Evolutionary conservation across 1,140 invertebrate species (phyloP).

Genomic region (Psilanteris sp.): DNA sequence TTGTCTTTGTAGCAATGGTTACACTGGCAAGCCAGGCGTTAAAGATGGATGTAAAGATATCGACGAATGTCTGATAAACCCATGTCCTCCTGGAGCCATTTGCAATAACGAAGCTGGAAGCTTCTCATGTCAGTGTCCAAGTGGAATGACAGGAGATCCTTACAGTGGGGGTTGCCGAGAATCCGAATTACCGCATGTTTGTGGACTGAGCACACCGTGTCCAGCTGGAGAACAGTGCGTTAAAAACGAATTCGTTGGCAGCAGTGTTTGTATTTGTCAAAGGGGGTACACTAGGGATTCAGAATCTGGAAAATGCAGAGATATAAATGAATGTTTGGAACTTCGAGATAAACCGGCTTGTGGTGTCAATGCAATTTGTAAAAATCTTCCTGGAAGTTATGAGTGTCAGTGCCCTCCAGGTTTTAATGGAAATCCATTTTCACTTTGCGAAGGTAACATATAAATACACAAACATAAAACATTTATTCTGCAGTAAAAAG

Average conservation of each 20-base stretch:
- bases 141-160: constrained; percentile 85
- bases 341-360: constrained; percentile 86
- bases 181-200: constrained; percentile 83
- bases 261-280: constrained; percentile 92
- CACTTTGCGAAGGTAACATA: constrained; percentile 85
- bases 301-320: constrained; percentile 87
- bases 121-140: constrained; percentile 93
- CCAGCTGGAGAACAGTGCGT: constrained; percentile 91
- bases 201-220: constrained; percentile 88
- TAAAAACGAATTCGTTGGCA: constrained; percentile 84
- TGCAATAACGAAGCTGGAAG: constrained; percentile 93
- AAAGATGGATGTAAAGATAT: constrained; percentile 91
- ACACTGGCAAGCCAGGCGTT: constrained; percentile 84
- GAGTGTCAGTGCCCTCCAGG: constrained; percentile 93
- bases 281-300: constrained; percentile 89
- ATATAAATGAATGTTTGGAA: constrained; percentile 93
- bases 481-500: no score
- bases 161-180: constrained; percentile 85
- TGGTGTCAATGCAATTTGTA: constrained; percentile 92
- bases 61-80: constrained; percentile 88
- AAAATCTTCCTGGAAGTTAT: constrained; percentile 95
- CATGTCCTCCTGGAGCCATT: constrained; percentile 89
- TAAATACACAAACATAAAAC: neutral
- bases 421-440: constrained; percentile 93
- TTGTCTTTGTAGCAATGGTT: constrained; percentile 90